Evolutionary conservation across 2,797 vertebrate genomes (phyloP), one percentile per base, ranked within the genome.

Genomic region (Steatocranus sp.): DNA sequence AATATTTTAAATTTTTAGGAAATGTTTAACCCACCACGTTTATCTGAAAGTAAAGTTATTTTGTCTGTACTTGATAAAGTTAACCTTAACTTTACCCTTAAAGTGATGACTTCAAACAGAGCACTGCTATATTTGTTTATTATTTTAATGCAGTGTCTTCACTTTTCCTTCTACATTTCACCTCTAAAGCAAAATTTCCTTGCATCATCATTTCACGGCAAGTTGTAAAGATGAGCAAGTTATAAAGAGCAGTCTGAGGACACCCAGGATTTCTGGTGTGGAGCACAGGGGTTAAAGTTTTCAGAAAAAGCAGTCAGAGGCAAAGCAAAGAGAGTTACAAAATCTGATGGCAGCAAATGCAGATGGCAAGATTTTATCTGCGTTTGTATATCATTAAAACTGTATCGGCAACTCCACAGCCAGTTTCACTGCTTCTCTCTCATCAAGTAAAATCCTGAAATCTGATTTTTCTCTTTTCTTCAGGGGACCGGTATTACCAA

Each of bases 401-500:
- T 48, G 5, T 1, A 36, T 61, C 4, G 1, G 4, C 43, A 73
- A 48, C 68, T 70, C 38, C 25, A 18, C 41, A 0, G 6, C 7
- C 25, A 7, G 15, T 46, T 70, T 73, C 27, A n/a, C 7, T 18
- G 66, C 11, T 46, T 48, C 25, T 48, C 9, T 48, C 25, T 48
- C 15, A 18, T 18, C 1, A 1, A 49, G 3, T 74, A 11, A 76
- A 11, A 18, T 14, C 27, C n/a, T 9, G 5, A 43, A 30, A 30
- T 46, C 12, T 38, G 20, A 56, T 80, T 5, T 63, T 70, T 79
- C 30, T 61, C 56, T 18, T 80, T 49, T 68, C 61, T 74, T 48
- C 89, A 99, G 98, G 95, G 50, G 96, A 95, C 41, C 92, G 83
- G 53, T 99, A 99, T 94, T 97, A 98, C 94, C 96, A 96, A 80